Evolutionary conservation across 2,888 invertebrate genomes (phyloP), one percentile per base, ranked within the genome.

Genomic region (Pollenia angustigena): DNA sequence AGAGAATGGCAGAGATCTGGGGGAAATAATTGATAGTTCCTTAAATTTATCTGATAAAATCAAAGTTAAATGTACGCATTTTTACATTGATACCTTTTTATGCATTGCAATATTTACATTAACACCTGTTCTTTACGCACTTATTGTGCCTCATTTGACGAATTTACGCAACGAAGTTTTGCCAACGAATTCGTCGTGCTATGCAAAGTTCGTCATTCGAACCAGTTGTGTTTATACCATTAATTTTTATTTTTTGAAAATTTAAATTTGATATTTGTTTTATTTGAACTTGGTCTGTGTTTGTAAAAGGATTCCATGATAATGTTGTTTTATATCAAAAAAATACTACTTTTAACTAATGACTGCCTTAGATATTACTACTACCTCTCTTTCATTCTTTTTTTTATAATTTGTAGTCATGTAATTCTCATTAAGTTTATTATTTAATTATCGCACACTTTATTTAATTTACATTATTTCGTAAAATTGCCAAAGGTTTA

Each of bases 351-450:
- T 76, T 48, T 68, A 84, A 68, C 71, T 66, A 76, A 75, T 84
- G 88, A 85, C 88, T 87, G 87, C 87, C 87, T 80, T 87, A 87
- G 87, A 81, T 87, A 68, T 84, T 84, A 87, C 81, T 87, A 64
- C 87, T 87, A 87, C 87, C 87, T 87, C 87, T 87, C 78, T 85
- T 32, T 83, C 80, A 80, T 76, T 81, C 68, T 60, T 78, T 78
- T 79, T 74, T 76, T 58, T 46, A 23, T 78, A 81, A 79, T 68
- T 68, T 72, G 32, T 75, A 83, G 82, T 72, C 56, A 52, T 80
- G 64, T 60, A 78, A 62, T 69, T 74, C 68, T 74, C 32, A 75
- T 68, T 72, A 50, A 66, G 66, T 46, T 79, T 66, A 23, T 52
- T 66, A 66, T 18, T 68, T 58, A 40, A 56, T 16, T 11, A 72